Evolutionary conservation across 2,113 vertebrate genomes (phyloP), one percentile per base, ranked within the genome.

Genomic region (Neogobius melanostomus): DNA sequence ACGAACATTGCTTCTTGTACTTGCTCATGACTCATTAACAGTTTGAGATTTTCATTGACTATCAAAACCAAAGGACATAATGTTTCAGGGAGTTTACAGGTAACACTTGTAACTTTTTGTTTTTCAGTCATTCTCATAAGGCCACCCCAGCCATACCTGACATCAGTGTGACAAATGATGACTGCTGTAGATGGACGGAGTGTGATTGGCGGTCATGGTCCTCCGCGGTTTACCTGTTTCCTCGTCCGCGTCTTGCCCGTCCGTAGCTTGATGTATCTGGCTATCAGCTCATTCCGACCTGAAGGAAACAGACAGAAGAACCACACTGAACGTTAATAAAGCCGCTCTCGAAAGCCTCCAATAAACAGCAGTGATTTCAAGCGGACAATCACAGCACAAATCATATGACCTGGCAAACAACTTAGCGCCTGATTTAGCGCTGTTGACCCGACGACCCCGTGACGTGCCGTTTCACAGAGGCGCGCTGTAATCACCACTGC

Each of bases 401-500:
- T 83, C 80, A 82, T n/a, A 36, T 71, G 80, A 87, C 78, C 78
- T 11, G 69, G 67, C 56, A 82, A 85, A 85, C 80, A 84, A 82
- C 76, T 80, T 76, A 63, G 80, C 21, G 52, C 44, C 75, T 75
- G 81, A 94, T 95, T 95, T 95, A 93, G 92, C 93, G 92, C 93
- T 94, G 94, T 93, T 83, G 95, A 95, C 93, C 94, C 93, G 86
- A 93, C 50, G 68, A 83, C 80, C 80, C 56, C 52, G 68, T 42
- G 80, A 85, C 74, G 53, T 93, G 93, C 94, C 92, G 92, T 93
- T 93, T 94, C 69, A 78, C 75, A 79, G 57, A 72, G 69, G 76
- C 54, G 93, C 91, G 91, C 91, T 95, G 94, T 96, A 96, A 97
- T 96, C 95, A 95, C 94, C 85, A 92, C 92, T 94, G 94, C 93